Evolutionary conservation across 2,113 vertebrate genomes (phyloP), one percentile per base, ranked within the genome.

Genomic region (Bufo bufo): DNA sequence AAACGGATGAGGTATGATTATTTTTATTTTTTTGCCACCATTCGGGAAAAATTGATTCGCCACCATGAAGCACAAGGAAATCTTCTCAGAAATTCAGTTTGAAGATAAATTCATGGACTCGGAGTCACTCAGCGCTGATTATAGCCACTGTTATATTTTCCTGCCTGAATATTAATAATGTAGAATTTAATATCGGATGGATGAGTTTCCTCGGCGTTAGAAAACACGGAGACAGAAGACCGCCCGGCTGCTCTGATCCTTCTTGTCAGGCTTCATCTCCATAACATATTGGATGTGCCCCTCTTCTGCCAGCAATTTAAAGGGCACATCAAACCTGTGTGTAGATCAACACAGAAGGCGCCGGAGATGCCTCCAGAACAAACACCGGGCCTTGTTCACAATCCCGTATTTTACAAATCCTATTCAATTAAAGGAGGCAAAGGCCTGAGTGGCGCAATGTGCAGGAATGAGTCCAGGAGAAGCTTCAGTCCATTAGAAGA

Each of bases 141-240:
- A 81, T 2, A 43, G 13, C 13, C 33, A 3, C 16, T 14, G 56
- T 81, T 9, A 61, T 6, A 45, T 81, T 81, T 81, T 59, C 33
- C 56, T 81, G 13, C 8, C 77, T 80, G 14, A 58, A 80, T 80
- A 80, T 80, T 80, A 58, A 80, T 80, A 80, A 16, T 45, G 20
- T 80, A 12, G 20, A 33, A n/a, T 33, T 56, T 80, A 80, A 81
- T 80, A 81, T 59, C 61, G 33, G 9, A 3, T 20, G 23, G 11
- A 43, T 45, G 78, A 6, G 11, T 11, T 14, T 9, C 49, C 20
- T 33, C n/a, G 17, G 49, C n/a, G 16, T 45, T 45, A 43, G 45
- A 74, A 16, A 74, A 16, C 71, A 47, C 12, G 3, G 71, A 43
- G 43, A 20, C 49, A 77, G n/a, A 6, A 77, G 74, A 74, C 16